Conservation (phyloP, 2,113 vertebrate genomes). For the Argyrosomus japonicus region DNA sequence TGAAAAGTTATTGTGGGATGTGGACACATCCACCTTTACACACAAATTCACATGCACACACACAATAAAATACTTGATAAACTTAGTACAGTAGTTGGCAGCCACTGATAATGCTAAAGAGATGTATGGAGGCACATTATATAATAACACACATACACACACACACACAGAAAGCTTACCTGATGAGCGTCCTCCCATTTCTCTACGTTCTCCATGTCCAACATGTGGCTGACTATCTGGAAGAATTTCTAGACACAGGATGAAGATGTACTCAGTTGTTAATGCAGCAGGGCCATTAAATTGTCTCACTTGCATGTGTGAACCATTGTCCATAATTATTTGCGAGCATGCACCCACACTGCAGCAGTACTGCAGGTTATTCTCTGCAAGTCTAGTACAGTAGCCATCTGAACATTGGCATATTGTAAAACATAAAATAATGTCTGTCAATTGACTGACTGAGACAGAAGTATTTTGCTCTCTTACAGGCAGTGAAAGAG, state of each 20-base stretch:
- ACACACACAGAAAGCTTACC: constrained; percentile 80
- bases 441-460: constrained; percentile 21
- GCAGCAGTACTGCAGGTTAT: constrained; percentile 10
- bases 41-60: constrained; percentile 11
- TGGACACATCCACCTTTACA: constrained; percentile 8
- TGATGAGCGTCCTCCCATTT: constrained; percentile 98
- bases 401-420: neutral
- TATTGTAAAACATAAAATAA: constrained; percentile 38
- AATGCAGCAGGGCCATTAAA: neutral
- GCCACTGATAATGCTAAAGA: neutral
- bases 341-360: neutral
- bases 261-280: neutral
- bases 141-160: neutral
- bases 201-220: constrained; percentile 94
- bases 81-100: neutral
- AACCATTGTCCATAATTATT: neutral
- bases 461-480: constrained; percentile 30
- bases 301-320: neutral
- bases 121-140: neutral
- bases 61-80: neutral
- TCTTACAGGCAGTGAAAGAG: constrained; percentile 17
- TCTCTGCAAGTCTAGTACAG: neutral
- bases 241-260: constrained; percentile 92
- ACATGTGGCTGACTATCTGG: constrained; percentile 98
- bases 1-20: constrained; percentile 35